Base-by-base conservation (phyloP, 2,113 vertebrate genomes). In the Sphaerodactylus townsendi region DNA sequence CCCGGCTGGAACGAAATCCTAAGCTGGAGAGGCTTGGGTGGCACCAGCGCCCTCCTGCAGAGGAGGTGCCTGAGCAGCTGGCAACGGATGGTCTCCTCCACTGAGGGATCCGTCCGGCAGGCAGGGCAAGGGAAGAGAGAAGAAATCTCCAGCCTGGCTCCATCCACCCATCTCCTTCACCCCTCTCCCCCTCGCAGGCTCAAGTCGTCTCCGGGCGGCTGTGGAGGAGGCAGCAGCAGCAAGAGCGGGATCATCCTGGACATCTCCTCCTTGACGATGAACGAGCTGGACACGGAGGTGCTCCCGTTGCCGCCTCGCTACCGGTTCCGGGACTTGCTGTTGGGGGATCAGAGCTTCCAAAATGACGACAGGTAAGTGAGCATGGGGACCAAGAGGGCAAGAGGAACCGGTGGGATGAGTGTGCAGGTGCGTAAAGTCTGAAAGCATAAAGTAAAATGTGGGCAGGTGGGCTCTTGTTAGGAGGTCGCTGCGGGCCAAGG, bases 251-350 rank as follows among this genome's bases (percentile, higher is more conserved):
- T 96, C 82, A 96, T 97, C 88, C 94, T 95, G 95, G 97, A 98
- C 95, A 96, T 97, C 91, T 94, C 96, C 19, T 83, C 97, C 79
- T 95, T 98, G 88, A 97, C 95, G 92, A 97, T 99, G 96, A 97
- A 95, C 3, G 98, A 98, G 71, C 94, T 97, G 96, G 98, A 99
- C 86, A 93, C 98, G 0, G 98, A 97, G 95, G 98, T 98, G 84
- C 96, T 98, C 83, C 98, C 98, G 3, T 93, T 99, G 79, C 98
- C 98, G 1, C 98, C 98, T 37, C 96, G 98, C 15, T 99, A 98
- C 94, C 97, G 98, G 84, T 98, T 99, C 95, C 97, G 98, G 87
- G 98, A 99, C 92, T 93, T 99, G 91, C 97, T 99, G 85, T 95
- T 99, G 68, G 98, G 98, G n/a, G 98, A 99, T 91, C 98, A 97